A percentile compares a stretch with the other conserved stretches of the same genome.
Conservation (phyloP, 2,888 invertebrate genomes). For the Cryptus viduatorius region DNA sequence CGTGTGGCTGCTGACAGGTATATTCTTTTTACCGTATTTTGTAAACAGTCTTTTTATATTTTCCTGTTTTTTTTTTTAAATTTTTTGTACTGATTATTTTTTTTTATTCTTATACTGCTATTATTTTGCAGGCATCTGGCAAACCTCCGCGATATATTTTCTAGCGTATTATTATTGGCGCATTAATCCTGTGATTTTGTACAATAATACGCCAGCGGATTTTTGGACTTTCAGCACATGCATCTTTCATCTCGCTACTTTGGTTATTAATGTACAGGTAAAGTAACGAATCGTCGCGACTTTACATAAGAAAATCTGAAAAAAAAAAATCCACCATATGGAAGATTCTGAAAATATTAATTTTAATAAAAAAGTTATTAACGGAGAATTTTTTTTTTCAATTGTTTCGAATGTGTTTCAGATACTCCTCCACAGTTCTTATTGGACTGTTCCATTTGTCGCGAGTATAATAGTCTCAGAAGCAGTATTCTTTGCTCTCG, state of each 20-base stretch:
- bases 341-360: too few species aligned
- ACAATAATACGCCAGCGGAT: constrained; percentile 86
- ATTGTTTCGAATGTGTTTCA: constrained; percentile 67
- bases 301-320: too few species aligned
- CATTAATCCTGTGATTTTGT: constrained; percentile 85
- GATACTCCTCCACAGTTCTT: constrained; percentile 85
- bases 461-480: constrained; percentile 86
- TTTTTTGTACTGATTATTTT: constrained; percentile 1
- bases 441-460: constrained; percentile 88
- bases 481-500: constrained; percentile 86
- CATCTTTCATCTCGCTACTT: constrained; percentile 78
- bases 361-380: too few species aligned
- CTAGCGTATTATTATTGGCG: constrained; percentile 85
- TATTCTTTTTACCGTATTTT: constrained; percentile 34
- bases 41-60: constrained; percentile 47
- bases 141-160: constrained; percentile 88
- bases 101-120: neutral
- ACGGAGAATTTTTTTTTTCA: neutral
- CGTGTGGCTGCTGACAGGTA: constrained; percentile 87
- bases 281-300: neutral
- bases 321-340: too few species aligned
- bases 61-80: constrained; percentile 24
- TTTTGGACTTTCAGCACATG: constrained; percentile 84
- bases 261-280: constrained; percentile 80
- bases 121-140: constrained; percentile 87